Base-by-base conservation (phyloP, 1,140 invertebrate species). In the Zaprionus lachaisei region DNA sequence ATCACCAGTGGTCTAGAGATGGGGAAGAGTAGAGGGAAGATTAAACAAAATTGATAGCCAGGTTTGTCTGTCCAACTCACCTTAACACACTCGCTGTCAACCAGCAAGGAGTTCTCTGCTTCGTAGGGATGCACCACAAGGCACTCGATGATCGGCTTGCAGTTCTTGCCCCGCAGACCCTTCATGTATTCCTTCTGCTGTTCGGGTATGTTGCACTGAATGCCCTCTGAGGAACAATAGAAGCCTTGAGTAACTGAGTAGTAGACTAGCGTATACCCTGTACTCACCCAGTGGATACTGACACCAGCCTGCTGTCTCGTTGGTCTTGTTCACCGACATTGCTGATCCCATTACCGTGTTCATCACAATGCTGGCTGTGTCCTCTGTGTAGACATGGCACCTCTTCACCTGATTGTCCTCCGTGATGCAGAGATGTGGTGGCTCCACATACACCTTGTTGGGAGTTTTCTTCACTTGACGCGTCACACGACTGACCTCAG, bases 81-180 rank as follows among this genome's bases (percentile, higher is more conserved):
- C 68, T 94, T 93, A 6, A 94, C 92, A 77, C 96, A 96, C 81
- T 95, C 95, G 22, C 95, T 95, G 66, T 95, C 94, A 11, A 94
- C 93, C 15, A 96, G 91, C 2, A 96, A 93, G 69, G 94, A 95
- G 62, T 94, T 94, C 2, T 94, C 92, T 67, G 94, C 93, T 63
- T 95, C 94, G 80, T 96, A 96, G 0, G 96, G 95, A 91, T 96
- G 94, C 11, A 95, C 92, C 9, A 96, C 94, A 76, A 95, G 94
- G 77, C 96, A 97, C 67, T 95, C 94, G 47, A 97, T 94, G 4
- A 95, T 94, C 9, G 95, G 94, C 20, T 93, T 93, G 60, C 93
- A 91, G 70, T 94, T 93, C 24, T 92, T 76, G 49, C 68, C 78
- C 20, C 80, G 77, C 68, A 47, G 74, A 63, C 79, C 78, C 82